Base-by-base conservation (phyloP, 1,140 invertebrate genomes). In the Sycophaga agraensis region DNA sequence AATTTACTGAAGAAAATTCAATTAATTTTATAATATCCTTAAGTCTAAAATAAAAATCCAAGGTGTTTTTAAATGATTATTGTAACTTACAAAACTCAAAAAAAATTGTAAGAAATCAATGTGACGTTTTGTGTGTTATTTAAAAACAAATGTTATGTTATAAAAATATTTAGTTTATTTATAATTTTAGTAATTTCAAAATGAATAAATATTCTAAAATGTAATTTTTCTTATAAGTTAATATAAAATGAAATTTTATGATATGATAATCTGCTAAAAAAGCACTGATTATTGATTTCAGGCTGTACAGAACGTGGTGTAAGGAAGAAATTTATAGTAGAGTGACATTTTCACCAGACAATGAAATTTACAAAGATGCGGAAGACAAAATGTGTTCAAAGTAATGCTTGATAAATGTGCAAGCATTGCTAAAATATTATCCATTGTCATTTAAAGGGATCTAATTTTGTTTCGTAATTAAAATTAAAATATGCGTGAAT, bases 231-330 rank as follows among this genome's bases (percentile, higher is more conserved):
- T 46, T 39, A 54, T 57, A 31, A 19, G 56, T 63, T 63, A 50
- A 59, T 49, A 50, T 50, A 31, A 63, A 63, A 56, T 49, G 28
- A 50, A 50, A 57, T 43, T 49, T 26, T 48, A 17, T 50, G 16
- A 0, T 56, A 11, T 45, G 17, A 61, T 43, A 59, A 42, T 63
- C 14, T 42, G 24, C 42, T 24, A 39, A 50, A 64, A 59, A 51
- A 37, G 54, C 51, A 65, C 35, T 56, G 59, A 59, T 67, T 63
- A 43, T 67, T 67, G 24, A 59, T 67, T 67, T 67, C 66, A 67
- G 66, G 66, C 66, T 67, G 66, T 65, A 65, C 63, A 55, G 56
- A 67, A 50, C 66, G 64, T 59, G 59, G 56, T 60, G 46, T 65
- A 63, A 56, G 45, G 56, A 63, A 63, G 61, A 63, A 63, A 63